Base-by-base conservation (phyloP, 2,113 vertebrate genomes). In the Scartelaos histophorus region DNA sequence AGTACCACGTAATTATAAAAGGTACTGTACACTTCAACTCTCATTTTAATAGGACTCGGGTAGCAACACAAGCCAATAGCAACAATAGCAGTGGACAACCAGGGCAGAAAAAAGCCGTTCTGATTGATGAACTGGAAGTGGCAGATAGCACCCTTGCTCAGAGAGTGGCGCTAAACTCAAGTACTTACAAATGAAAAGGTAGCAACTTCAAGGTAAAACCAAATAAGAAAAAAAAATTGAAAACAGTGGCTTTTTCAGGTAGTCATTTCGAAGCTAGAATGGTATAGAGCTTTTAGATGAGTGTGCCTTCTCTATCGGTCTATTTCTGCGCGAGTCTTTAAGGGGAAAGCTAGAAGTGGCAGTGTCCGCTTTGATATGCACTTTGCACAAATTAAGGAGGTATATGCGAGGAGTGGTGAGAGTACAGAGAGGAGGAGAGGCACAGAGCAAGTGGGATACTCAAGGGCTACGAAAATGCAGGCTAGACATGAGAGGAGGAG, bases 171-270 rank as follows among this genome's bases (percentile, higher is more conserved):
- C 65, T 29, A 78, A 7, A 54, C 38, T 77, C 75, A 73, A 83
- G 82, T 19, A 69, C 64, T 66, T 46, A 7, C 66, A 88, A 62
- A 84, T 69, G 66, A 81, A 84, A 81, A 13, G 45, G 7, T 16
- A 68, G 73, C 46, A 54, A 88, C 82, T 75, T 88, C 77, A 88
- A 84, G 81, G 84, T 71, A 38, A 79, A 75, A 60, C 7, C 29
- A 66, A 66, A 71, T 69, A 68, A 64, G 74, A 60, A 66, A 9
- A 51, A 0, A 60, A 84, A 82, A 74, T 17, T 83, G 61, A 29
- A 13, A 24, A 64, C 76, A 69, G 22, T 60, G 15, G 71, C 47
- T 22, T 4, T 7, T 73, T 68, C 10, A 60, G 43, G 62, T 72
- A 34, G 81, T 56, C 67, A 51, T 66, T 72, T 61, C 72, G 34